Conservation (phyloP, 2,113 vertebrate species). For the Pseudopipra pipra region DNA sequence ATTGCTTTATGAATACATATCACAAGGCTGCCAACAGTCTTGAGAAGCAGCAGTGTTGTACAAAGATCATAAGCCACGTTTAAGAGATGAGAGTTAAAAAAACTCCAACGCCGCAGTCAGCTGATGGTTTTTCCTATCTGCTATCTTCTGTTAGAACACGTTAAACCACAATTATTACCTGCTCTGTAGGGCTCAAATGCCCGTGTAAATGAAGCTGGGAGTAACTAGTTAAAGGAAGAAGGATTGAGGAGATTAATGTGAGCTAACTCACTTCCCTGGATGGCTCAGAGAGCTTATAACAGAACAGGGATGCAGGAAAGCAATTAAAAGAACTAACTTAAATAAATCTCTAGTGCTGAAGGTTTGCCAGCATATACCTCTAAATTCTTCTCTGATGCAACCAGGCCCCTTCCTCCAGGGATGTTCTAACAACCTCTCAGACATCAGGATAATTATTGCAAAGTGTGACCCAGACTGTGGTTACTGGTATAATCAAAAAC, state of each 20-base stretch:
- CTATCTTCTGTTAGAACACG: not conserved
- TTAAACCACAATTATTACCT: not conserved
- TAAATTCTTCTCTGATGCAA: not conserved
- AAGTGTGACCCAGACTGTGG: constrained; percentile 55
- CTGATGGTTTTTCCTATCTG: not conserved
- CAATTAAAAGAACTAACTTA: constrained; percentile 58
- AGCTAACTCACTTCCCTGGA: constrained; percentile 25
- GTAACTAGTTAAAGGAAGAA: not conserved
- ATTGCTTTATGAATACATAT: not conserved
- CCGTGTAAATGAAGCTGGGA: constrained; percentile 10
- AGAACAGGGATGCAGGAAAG: constrained; percentile 38
- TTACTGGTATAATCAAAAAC: constrained; percentile 21
- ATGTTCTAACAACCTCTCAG: constrained; percentile 43
- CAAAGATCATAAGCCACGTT: not conserved
- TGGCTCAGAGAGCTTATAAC: constrained; percentile 32
- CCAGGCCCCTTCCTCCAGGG: constrained; percentile 21
- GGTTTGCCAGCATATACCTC: constrained; percentile 39
- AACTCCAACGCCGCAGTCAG: not conserved
- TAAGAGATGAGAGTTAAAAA: not conserved
- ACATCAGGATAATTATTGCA: constrained; percentile 45
- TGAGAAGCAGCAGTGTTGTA: not conserved
- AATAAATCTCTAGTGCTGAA: constrained; percentile 38
- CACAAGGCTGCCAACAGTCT: not conserved
- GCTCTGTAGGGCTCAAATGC: not conserved
- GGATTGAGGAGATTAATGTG: constrained; percentile 24